Conservation (phyloP, 2,797 vertebrate species). For the Hemitrygon akajei region DNA sequence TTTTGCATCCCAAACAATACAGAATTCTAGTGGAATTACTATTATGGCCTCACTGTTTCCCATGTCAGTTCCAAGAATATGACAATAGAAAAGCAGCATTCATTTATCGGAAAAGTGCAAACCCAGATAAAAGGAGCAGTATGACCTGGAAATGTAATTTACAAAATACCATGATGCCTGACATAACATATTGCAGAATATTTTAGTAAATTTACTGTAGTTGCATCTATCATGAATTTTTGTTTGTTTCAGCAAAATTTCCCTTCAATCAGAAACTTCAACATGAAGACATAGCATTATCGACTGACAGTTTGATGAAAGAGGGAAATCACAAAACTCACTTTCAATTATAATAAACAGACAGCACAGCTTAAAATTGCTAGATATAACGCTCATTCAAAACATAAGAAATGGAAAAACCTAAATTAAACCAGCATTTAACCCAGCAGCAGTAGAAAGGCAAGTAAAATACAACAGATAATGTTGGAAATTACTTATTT, state of each 20-base stretch:
- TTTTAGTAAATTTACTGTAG: not conserved
- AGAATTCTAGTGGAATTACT: not conserved
- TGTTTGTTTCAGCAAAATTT: not conserved
- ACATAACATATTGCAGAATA: not conserved
- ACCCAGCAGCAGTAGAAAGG: not conserved
- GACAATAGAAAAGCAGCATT: not conserved
- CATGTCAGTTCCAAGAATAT: not conserved
- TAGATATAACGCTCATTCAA: not conserved
- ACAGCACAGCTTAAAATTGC: not conserved
- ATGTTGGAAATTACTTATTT: no score
- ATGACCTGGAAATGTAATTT: not conserved
- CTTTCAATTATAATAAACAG: not conserved
- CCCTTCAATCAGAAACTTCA: not conserved
- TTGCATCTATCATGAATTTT: not conserved
- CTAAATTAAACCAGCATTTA: not conserved
- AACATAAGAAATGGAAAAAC: not conserved
- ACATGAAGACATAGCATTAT: not conserved
- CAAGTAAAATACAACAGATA: no score
- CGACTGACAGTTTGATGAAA: slow-evolving; percentile 4
- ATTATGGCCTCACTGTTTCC: not conserved
- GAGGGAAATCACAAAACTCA: not conserved
- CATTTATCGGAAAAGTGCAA: not conserved
- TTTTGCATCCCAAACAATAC: not conserved
- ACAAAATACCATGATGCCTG: not conserved
- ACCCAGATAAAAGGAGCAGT: not conserved